These are phyloP conservation scores for Oligia latruncula DNA, from an alignment of 2,888 invertebrate genomes.

Conservation along the genomic window DNA sequence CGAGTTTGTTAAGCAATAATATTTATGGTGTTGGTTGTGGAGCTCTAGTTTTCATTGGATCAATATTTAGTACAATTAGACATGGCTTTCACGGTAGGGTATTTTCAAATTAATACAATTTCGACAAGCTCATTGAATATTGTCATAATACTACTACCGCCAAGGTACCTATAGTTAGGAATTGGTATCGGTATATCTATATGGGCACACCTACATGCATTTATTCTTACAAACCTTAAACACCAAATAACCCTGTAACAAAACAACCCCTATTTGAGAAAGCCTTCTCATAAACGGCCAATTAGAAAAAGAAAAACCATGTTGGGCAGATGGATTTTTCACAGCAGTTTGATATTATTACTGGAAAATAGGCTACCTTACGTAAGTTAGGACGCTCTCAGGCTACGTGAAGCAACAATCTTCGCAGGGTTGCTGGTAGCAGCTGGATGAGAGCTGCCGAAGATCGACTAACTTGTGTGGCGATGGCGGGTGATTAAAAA, in stretches of 20 bases:
- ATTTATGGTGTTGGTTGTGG: slow-evolving; percentile 3
- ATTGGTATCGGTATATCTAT: background rate
- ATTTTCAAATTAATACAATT: background rate
- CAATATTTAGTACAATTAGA: background rate
- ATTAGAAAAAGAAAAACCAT: background rate
- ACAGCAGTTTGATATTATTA: background rate
- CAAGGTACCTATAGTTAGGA: too few species aligned
- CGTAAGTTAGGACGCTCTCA: background rate
- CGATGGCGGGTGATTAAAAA: background rate
- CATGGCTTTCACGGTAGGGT: background rate
- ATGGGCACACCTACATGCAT: background rate
- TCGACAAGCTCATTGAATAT: background rate
- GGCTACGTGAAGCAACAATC: background rate
- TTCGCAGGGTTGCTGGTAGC: background rate
- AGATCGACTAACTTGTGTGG: background rate
- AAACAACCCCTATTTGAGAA: background rate
- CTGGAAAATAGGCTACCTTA: background rate
- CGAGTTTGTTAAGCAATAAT: background rate
- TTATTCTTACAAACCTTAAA: background rate
- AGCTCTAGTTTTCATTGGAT: background rate
- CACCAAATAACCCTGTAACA: background rate
- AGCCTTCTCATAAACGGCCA: background rate
- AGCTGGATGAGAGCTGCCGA: background rate
- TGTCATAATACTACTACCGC: background rate
- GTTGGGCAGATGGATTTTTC: background rate